A percentile compares a stretch with the other conserved stretches of the same genome.
These are phyloP conservation scores for Chelonus formosanus DNA, from an alignment of 2,888 invertebrate genomes.

Conservation along the genomic window DNA sequence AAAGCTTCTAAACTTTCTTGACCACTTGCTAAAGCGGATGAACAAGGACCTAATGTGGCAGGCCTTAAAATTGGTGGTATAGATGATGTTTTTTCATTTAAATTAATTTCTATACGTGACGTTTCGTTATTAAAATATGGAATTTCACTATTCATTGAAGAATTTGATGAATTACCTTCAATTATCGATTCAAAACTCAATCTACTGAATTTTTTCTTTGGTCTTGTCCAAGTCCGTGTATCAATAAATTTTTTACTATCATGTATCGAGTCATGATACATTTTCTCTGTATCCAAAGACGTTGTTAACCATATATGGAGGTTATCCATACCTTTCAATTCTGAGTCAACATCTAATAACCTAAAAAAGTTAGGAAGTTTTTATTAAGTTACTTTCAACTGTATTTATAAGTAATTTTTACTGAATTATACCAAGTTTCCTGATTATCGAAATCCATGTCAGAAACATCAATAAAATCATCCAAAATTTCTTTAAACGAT, in stretches of 20 bases:
- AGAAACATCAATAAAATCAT: too few species aligned
- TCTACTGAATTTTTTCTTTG: conserved; percentile 71
- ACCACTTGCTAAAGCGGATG: conserved; percentile 36
- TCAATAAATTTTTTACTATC: conserved; percentile 66
- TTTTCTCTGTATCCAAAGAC: neutral
- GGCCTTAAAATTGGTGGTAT: conserved; percentile 54
- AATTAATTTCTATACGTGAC: conserved; percentile 8
- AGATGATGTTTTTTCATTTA: conserved; percentile 38
- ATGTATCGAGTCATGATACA: conserved; percentile 22
- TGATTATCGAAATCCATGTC: too few species aligned
- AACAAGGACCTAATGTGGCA: conserved; percentile 30
- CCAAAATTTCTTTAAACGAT: too few species aligned
- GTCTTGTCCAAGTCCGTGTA: conserved; percentile 75
- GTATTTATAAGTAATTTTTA: conserved; percentile 18
- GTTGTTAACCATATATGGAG: neutral
- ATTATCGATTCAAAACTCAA: conserved; percentile 69
- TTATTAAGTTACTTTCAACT: neutral
- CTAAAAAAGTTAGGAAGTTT: conserved; percentile 46
- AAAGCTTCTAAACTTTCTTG: conserved; percentile 61
- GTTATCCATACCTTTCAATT: neutral
- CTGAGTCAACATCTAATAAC: conserved; percentile 46
- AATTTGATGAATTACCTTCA: conserved; percentile 40
- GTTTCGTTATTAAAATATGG: neutral
- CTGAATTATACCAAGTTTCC: neutral
- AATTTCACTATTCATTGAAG: neutral